phyloP scores from a whole-genome alignment of 2,113 vertebrate species.

The Platichthys stellatus region DNA sequence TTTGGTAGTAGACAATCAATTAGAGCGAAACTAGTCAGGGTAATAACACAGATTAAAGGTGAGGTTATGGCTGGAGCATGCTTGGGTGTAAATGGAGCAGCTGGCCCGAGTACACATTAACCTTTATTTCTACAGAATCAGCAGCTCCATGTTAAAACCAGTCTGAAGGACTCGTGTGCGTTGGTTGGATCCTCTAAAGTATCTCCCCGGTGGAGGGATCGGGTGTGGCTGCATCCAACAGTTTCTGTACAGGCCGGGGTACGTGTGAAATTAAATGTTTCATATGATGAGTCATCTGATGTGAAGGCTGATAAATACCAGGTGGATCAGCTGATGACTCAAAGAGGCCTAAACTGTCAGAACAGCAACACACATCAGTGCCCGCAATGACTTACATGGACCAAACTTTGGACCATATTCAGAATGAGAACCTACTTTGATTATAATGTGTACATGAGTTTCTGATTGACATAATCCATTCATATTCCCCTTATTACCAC shows the following conservation, averaged over 20 bases:
- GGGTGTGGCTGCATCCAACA: background rate
- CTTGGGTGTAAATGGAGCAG: conserved; percentile 45
- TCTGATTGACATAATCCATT: no score
- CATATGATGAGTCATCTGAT: background rate
- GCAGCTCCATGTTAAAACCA: background rate
- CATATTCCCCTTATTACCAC: no score
- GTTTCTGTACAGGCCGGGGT: background rate
- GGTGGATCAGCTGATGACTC: background rate
- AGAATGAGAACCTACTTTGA: no score
- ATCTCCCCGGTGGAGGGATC: no score
- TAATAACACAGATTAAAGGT: conserved; percentile 65
- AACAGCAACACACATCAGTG: background rate
- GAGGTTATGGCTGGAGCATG: conserved; percentile 39
- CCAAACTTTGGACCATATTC: no score
- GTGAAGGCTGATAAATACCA: background rate
- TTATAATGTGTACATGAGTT: no score
- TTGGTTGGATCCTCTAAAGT: background rate
- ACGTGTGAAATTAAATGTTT: background rate
- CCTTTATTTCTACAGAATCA: conserved; percentile 23
- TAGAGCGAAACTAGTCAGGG: conserved; percentile 68
- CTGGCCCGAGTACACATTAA: background rate
- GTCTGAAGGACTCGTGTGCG: background rate
- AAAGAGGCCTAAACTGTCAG: background rate
- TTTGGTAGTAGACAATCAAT: conserved; percentile 75
- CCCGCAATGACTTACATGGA: background rate